These are phyloP conservation scores for Acromyrmex heyeri DNA, from an alignment of 1,140 invertebrate species.

Conservation along the genomic window DNA sequence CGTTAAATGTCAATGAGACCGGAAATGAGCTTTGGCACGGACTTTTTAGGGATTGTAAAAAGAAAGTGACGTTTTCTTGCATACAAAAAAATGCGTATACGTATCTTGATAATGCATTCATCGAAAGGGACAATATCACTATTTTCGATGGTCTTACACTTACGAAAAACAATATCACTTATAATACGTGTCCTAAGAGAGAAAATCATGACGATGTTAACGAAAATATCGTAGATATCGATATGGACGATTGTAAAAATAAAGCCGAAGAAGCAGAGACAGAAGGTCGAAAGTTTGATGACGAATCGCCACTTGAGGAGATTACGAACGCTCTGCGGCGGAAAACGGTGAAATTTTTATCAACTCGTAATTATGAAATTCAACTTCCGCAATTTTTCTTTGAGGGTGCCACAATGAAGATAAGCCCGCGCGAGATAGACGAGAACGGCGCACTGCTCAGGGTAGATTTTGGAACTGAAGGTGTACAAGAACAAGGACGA, in stretches of 20 bases:
- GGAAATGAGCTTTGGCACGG: conserved; percentile 91
- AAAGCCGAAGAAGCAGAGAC: conserved; percentile 71
- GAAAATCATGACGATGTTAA: conserved; percentile 77
- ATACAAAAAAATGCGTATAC: conserved; percentile 92
- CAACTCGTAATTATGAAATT: conserved; percentile 91
- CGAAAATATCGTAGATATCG: conserved; percentile 80
- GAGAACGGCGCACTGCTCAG: conserved; percentile 91
- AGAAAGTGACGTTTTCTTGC: conserved; percentile 89
- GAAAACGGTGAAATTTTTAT: conserved; percentile 90
- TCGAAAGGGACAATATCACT: conserved; percentile 89
- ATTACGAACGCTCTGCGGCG: conserved; percentile 90
- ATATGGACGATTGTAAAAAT: conserved; percentile 71
- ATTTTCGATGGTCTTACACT: conserved; percentile 91
- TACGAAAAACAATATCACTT: conserved; percentile 89
- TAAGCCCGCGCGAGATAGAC: conserved; percentile 91
- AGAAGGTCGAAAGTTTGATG: conserved; percentile 76
- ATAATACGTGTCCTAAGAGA: conserved; percentile 86
- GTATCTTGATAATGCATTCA: conserved; percentile 89
- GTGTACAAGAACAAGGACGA: conserved; percentile 86
- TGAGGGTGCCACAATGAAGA: conserved; percentile 90
- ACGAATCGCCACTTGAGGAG: conserved; percentile 90
- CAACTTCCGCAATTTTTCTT: conserved; percentile 91
- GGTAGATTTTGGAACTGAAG: conserved; percentile 89
- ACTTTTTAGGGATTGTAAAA: conserved; percentile 90
- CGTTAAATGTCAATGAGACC: conserved; percentile 80